Base-by-base conservation (phyloP, 2,113 vertebrate species). In the Alces alces region DNA sequence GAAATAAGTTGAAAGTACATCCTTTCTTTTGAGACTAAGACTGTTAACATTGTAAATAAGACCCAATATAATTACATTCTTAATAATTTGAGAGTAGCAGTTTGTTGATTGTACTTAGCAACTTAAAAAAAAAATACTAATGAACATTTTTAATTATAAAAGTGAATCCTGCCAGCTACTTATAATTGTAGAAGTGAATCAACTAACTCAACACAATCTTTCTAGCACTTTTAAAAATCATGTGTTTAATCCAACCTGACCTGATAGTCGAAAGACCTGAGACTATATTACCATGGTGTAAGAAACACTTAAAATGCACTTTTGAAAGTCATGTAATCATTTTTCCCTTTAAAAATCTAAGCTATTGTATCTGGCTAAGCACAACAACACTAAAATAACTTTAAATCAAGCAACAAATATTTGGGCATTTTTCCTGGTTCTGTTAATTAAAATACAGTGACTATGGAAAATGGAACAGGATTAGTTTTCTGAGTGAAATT, bases 301-400 rank as follows among this genome's bases (percentile, higher is more conserved):
- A 92, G 70, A n/a, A 96, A 58, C 23, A 95, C 76, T 85, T 93
- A 82, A 86, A 96, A 96, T 91, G 25, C 28, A 66, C 47, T 91
- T 95, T 95, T 82, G 8, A 79, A 85, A 95, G 4, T 39, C 86
- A 86, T 47, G 3, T 39, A 76, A 70, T 21, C 2, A 17, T 79
- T 54, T 93, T 78, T 11, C n/a, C 16, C 61, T 93, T 30, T 47
- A 61, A 93, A 96, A 96, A n/a, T 2, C 64, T 76, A 61, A 86
- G 30, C 64, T 78, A 39, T 39, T 84, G 52, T 3, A 89, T 43
- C 57, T 92, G 55, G 43, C 66, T 92, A 78, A 84, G 84, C 95
- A 97, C 13, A 95, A 89, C 9, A 66, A 92, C 17, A 78, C 11
- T 39, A 54, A 90, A 55, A 55, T 73, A 91, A 97, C 21, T 89